phyloP scores from a whole-genome alignment of 2,113 vertebrate species.

The Tilapia sparmanii region DNA sequence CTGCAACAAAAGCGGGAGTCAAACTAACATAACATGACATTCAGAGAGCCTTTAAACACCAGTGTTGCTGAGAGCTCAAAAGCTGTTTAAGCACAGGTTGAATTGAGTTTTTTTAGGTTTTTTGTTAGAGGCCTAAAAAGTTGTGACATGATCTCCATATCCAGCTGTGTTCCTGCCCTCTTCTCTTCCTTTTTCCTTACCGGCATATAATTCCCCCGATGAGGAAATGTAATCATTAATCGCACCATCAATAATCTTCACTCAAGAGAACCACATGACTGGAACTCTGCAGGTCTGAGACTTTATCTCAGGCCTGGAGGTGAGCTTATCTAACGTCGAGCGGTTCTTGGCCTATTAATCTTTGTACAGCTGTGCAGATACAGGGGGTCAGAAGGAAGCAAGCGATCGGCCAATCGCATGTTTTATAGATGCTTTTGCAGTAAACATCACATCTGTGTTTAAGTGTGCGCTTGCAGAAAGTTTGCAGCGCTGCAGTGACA shows the following conservation, averaged over 20 bases:
- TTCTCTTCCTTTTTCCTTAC: not conserved
- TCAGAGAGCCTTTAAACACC: not conserved
- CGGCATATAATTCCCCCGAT: not conserved
- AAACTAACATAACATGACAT: not conserved
- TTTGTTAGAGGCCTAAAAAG: not conserved
- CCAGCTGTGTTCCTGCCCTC: not conserved
- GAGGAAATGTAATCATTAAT: conserved; percentile 23
- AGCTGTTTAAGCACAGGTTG: not conserved
- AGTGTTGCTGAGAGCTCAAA: not conserved
- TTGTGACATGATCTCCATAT: not conserved
- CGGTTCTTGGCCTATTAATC: conserved; percentile 11
- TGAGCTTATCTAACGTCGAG: not conserved
- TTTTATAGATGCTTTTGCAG: not conserved
- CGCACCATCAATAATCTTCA: conserved; percentile 10
- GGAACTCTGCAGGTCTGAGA: not conserved
- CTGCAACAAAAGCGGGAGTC: not conserved
- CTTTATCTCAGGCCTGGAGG: not conserved
- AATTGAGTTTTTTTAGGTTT: not conserved
- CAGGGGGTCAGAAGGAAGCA: not conserved
- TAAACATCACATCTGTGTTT: not conserved
- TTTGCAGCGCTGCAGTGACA: not conserved
- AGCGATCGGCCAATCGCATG: not conserved
- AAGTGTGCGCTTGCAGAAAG: not conserved
- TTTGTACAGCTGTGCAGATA: conserved; percentile 14
- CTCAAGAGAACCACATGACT: not conserved